Percentiles rank a stretch among this genome's conserved stretches.
phyloP scores from a whole-genome alignment of 1,140 invertebrate species.

The Platyura marginata region DNA sequence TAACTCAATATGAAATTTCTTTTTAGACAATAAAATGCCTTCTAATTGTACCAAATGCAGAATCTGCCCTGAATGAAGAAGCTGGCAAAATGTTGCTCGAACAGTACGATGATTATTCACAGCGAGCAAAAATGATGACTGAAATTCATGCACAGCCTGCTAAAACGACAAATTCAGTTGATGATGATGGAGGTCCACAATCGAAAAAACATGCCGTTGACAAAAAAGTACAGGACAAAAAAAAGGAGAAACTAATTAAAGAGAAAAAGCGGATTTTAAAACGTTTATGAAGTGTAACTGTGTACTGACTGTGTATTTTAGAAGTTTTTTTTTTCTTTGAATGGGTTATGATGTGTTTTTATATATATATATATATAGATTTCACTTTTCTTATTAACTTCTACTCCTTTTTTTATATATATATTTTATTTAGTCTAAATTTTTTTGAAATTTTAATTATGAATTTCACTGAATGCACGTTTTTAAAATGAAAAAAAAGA shows the following conservation, averaged over 20 bases:
- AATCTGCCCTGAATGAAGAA: slow-evolving; percentile 87
- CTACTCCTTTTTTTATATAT: no score
- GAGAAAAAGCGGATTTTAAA: slow-evolving; percentile 77
- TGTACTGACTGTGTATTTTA: no score
- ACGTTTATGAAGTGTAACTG: slow-evolving; percentile 77
- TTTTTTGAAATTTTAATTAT: no score
- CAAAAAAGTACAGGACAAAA: slow-evolving; percentile 59
- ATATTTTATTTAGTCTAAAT: no score
- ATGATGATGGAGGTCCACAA: slow-evolving; percentile 35
- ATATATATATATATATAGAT: no score
- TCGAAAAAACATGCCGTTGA: slow-evolving; percentile 72
- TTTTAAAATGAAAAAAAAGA: no score
- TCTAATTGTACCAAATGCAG: slow-evolving; percentile 83
- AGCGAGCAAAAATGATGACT: slow-evolving; percentile 82
- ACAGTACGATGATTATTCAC: slow-evolving; percentile 79
- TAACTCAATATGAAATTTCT: slow-evolving; percentile 8
- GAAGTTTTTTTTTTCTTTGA: no score
- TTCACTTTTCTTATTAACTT: no score
- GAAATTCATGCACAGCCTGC: slow-evolving; percentile 68
- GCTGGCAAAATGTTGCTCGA: slow-evolving; percentile 80
- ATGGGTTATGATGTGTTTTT: no score
- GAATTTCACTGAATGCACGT: no score
- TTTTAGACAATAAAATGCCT: slow-evolving; percentile 78
- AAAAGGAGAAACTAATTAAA: slow-evolving; percentile 53
- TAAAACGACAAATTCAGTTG: slow-evolving; percentile 13